These are phyloP conservation scores for Nyctibius grandis DNA, from an alignment of 2,797 vertebrate genomes.

Conservation along the genomic window DNA sequence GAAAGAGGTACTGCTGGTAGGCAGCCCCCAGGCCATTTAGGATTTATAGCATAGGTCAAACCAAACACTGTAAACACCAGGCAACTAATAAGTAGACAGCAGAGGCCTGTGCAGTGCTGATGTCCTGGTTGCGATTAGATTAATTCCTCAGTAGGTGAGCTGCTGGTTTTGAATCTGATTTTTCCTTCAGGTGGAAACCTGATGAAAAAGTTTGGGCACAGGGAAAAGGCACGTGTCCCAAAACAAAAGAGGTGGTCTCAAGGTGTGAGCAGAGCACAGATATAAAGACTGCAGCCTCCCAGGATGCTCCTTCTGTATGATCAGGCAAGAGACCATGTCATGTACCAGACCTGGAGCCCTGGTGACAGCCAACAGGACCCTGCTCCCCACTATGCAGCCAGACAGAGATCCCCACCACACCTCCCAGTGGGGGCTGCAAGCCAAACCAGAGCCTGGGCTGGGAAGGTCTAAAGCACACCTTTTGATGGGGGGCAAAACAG, in stretches of 20 bases:
- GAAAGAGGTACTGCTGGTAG: neutral
- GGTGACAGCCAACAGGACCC: rapidly evolving
- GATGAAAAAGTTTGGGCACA: neutral
- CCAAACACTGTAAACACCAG: neutral
- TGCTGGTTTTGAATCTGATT: neutral
- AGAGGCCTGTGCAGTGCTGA: neutral
- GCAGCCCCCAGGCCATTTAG: neutral
- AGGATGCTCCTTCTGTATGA: neutral
- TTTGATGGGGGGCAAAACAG: neutral
- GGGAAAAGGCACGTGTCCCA: neutral
- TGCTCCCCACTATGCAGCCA: rapidly evolving
- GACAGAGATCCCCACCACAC: rapidly evolving
- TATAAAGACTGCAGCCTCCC: neutral
- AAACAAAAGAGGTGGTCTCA: neutral
- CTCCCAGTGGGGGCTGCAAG: neutral
- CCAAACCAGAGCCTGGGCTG: neutral
- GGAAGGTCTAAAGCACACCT: neutral
- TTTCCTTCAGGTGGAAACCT: neutral
- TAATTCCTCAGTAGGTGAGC: neutral
- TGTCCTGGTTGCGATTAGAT: neutral
- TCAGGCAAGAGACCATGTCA: neutral
- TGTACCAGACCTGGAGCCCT: neutral
- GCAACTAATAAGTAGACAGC: neutral
- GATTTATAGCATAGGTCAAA: neutral
- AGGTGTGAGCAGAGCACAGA: neutral